These are phyloP conservation scores for Cynocephalus volans DNA, from an alignment of 2,113 vertebrate species.

Conservation along the genomic window DNA sequence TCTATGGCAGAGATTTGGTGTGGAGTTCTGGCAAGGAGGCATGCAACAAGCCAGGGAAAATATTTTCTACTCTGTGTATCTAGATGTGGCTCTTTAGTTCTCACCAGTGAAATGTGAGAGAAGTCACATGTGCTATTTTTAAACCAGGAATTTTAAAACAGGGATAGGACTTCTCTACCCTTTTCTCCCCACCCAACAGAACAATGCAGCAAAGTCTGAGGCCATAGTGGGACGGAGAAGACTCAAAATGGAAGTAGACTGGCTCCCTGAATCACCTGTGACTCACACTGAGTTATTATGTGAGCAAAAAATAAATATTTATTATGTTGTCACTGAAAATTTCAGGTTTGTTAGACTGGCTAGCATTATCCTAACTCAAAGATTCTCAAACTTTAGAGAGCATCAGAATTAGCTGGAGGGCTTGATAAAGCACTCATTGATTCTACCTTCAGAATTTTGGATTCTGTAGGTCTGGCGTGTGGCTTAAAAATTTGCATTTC, in stretches of 20 bases:
- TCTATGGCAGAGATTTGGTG: not conserved
- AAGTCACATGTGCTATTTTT: not conserved
- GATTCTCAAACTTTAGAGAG: not conserved
- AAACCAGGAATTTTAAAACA: not conserved
- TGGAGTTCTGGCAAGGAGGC: not conserved
- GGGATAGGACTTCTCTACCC: not conserved
- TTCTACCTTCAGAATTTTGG: not conserved
- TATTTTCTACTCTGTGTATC: not conserved
- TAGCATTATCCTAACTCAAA: not conserved
- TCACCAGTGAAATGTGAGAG: not conserved
- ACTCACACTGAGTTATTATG: not conserved
- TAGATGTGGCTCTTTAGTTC: not conserved
- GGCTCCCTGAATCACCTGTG: not conserved
- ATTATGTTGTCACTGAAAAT: not conserved
- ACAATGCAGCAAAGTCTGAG: not conserved
- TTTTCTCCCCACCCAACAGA: not conserved
- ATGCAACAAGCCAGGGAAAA: not conserved
- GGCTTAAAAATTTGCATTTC: not conserved
- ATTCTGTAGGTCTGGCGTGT: not conserved
- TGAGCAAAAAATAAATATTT: not conserved
- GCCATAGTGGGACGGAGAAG: not conserved
- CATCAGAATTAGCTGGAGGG: not conserved
- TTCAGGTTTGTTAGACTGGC: not conserved
- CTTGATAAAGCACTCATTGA: not conserved
- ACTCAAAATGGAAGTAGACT: not conserved